Evolutionary conservation across 64 coral and sea anemone species (phyloP), one percentile per base, ranked within the genome.

Genomic region (Trachythela sp.): DNA sequence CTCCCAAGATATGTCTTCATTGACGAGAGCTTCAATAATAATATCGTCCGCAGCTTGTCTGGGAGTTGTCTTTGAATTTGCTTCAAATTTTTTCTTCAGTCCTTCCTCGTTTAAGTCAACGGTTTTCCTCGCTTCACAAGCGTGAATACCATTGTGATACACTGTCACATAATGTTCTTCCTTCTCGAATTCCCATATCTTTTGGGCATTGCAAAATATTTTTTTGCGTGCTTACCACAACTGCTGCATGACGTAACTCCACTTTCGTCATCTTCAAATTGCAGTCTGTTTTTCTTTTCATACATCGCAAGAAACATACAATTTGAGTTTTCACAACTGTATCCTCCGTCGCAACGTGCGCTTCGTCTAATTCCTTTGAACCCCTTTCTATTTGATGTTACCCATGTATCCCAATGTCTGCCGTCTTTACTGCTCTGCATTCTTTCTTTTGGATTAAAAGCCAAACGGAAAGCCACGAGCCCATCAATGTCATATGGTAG

Each of bases 401-500:
- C 86, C 75, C 91, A 92, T 15, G 91, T 67, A 50, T 70, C 83
- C 86, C 91, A 88, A 14, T 29, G 72, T 60, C 86, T 52, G 11
- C 86, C 75, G 20, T 80, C 32, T 18, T 34, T 86, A 88, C 87
- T 76, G 34, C 87, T 34, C 4, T 88, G 22, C 51, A 80, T 56
- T 52, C 42, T 38, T 41, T 40, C 42, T 35, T 40, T 48, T 39
- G 31, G 45, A 18, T 87, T 13, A 68, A 56, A 84, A 32, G 31
- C 17, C 35, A 89, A 40, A 31, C 40, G 14, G 90, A 45, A 92
- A 15, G 86, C 84, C 34, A n/a, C 41, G 20, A 88, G 36, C 20
- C 91, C 91, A 68, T 92, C 37, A 34, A 92, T 92, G 45, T 92
- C 91, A 88, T 88, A 88, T 20, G 85, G 91, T 20, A 92, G 52